Evolutionary conservation across 2,888 invertebrate species (phyloP).

Genomic region (Penaeus monodon): DNA sequence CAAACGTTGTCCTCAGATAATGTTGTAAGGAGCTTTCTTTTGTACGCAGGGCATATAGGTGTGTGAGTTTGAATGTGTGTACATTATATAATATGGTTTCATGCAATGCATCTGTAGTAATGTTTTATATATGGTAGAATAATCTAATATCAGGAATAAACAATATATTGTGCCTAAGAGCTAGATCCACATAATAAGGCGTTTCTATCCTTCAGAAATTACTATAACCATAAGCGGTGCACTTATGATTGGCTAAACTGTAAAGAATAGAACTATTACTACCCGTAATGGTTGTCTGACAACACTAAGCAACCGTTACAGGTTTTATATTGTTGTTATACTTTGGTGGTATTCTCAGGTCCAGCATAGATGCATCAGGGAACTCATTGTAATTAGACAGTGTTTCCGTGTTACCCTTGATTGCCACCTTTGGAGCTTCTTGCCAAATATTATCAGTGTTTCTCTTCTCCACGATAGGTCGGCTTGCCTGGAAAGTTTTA

Average conservation of each 20-base stretch:
- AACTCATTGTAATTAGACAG: constrained; percentile 41
- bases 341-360: constrained; percentile 56
- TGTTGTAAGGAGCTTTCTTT: constrained; percentile 12
- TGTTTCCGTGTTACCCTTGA: constrained; percentile 51
- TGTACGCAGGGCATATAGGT: background rate
- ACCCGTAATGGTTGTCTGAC: background rate
- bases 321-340: constrained; percentile 49
- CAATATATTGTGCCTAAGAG: too few species aligned
- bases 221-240: too few species aligned
- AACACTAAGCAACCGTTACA: constrained; percentile 45
- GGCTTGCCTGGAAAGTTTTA: constrained; percentile 3
- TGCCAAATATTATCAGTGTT: constrained; percentile 53
- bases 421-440: constrained; percentile 27
- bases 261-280: background rate
- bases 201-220: too few species aligned
- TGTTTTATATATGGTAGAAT: too few species aligned
- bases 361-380: constrained; percentile 16
- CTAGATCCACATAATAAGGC: too few species aligned
- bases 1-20: constrained; percentile 18
- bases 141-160: too few species aligned
- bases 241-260: background rate
- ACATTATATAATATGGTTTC: background rate
- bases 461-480: constrained; percentile 46
- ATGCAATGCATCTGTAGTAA: background rate
- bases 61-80: too few species aligned